phyloP scores from a whole-genome alignment of 2,888 invertebrate species.

The Hyposoter didymator region DNA sequence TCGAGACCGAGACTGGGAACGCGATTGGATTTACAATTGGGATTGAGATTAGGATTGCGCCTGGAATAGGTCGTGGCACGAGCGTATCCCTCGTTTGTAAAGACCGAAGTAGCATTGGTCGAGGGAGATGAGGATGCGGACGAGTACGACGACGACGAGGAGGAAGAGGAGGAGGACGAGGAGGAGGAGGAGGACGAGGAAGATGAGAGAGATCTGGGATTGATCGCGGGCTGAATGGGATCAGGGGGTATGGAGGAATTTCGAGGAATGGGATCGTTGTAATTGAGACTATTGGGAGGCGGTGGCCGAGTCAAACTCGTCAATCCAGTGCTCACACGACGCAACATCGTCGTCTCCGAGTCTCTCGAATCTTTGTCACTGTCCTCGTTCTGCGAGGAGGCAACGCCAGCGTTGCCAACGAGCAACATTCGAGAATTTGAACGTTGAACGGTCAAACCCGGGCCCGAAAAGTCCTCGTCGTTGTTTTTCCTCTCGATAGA shows the following conservation, averaged over 20 bases:
- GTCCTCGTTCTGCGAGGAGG: conserved; percentile 32
- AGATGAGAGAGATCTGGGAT: conserved; percentile 54
- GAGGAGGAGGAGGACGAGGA: conserved; percentile 31
- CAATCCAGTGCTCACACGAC: conserved; percentile 1
- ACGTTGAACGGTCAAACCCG: conserved; percentile 37
- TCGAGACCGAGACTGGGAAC: conserved; percentile 14
- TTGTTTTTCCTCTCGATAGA: conserved; percentile 22
- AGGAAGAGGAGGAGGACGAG: conserved; percentile 27
- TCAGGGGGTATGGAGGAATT: conserved; percentile 61
- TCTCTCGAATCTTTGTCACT: conserved; percentile 47
- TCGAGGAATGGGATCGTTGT: conserved; percentile 24
- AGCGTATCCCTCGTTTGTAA: conserved; percentile 43
- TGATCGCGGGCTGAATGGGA: conserved; percentile 44
- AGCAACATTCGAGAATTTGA: conserved; percentile 4
- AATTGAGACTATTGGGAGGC: conserved; percentile 19
- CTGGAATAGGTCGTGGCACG: conserved; percentile 44
- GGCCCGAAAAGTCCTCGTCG: conserved; percentile 43
- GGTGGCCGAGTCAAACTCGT: conserved; percentile 17
- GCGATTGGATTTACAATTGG: conserved; percentile 55
- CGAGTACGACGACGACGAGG: conserved; percentile 17
- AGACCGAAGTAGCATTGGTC: conserved; percentile 26
- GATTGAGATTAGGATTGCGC: conserved; percentile 25
- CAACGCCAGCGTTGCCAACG: conserved; percentile 63
- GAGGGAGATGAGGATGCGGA: conserved; percentile 54
- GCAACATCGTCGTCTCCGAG: conserved; percentile 9